Percentiles rank a stretch among this genome's conserved stretches.
Evolutionary conservation across 2,113 vertebrate genomes (phyloP).

Genomic region (Gymnocephalus cernua): DNA sequence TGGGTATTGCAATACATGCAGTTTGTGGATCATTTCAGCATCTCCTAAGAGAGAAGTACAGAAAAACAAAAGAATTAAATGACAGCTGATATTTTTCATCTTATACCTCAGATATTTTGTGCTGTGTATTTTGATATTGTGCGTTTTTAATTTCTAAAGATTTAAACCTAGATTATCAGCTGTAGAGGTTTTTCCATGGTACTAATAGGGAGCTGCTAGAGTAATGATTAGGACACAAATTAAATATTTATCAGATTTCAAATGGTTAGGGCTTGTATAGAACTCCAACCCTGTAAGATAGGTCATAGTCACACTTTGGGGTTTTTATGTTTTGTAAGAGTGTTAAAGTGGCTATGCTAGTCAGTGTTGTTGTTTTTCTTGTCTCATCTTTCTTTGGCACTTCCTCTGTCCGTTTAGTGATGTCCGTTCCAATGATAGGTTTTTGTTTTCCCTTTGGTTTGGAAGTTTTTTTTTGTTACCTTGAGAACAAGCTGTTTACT

Average conservation of each 20-base stretch:
- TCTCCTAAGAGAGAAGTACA: constrained; percentile 90
- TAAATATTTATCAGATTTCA: constrained; percentile 84
- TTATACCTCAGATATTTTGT: constrained; percentile 99
- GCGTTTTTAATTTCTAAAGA: constrained; percentile 97
- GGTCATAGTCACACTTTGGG: constrained; percentile 88
- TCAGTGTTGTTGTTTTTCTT: constrained; percentile 87
- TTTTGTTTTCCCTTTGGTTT: not conserved
- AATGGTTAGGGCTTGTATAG: constrained; percentile 89
- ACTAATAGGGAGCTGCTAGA: constrained; percentile 93
- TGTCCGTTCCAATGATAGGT: constrained; percentile 28
- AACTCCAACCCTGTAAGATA: constrained; percentile 86
- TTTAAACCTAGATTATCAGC: constrained; percentile 92
- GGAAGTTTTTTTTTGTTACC: constrained; percentile 1
- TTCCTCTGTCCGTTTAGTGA: constrained; percentile 47
- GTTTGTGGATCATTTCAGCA: constrained; percentile 95
- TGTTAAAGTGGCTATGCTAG: constrained; percentile 90
- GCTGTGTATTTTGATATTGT: constrained; percentile 99
- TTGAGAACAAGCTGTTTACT: not conserved
- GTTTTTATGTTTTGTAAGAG: constrained; percentile 92
- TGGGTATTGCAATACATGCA: constrained; percentile 98
- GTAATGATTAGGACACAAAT: constrained; percentile 75
- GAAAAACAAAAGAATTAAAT: constrained; percentile 72
- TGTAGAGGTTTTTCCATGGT: constrained; percentile 95
- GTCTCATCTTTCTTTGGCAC: constrained; percentile 49
- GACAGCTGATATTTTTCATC: constrained; percentile 96